Conservation (phyloP, 1,140 invertebrate species). For the Penaeus vannamei region DNA sequence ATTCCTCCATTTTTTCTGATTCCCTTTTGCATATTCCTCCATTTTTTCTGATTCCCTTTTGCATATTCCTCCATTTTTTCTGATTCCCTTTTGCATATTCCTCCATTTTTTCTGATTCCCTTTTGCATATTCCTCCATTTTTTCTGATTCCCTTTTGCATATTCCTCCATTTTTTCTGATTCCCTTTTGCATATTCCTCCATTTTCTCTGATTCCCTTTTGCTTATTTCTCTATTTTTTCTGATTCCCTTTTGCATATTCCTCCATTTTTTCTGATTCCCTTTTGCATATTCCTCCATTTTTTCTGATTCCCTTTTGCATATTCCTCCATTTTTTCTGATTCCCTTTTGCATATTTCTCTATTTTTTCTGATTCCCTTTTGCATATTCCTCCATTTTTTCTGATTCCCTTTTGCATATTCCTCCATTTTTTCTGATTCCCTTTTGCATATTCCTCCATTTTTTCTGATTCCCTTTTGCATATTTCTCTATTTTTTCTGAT, state of each 20-base stretch:
- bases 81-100: neutral
- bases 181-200: neutral
- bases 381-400: neutral
- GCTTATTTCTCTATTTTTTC: neutral
- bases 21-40: neutral
- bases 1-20: neutral
- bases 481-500: neutral
- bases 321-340: neutral
- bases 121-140: neutral
- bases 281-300: neutral
- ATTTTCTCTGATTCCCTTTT: neutral
- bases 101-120: neutral
- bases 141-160: neutral
- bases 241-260: no score
- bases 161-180: neutral
- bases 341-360: no score
- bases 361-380: neutral
- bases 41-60: neutral
- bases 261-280: neutral
- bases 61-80: no score
- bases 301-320: neutral
- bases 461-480: neutral
- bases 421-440: neutral
- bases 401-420: neutral
- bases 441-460: no score